Evolutionary conservation across 2,888 invertebrate species (phyloP).

Genomic region (Hirtodrosophila cameraria): DNA sequence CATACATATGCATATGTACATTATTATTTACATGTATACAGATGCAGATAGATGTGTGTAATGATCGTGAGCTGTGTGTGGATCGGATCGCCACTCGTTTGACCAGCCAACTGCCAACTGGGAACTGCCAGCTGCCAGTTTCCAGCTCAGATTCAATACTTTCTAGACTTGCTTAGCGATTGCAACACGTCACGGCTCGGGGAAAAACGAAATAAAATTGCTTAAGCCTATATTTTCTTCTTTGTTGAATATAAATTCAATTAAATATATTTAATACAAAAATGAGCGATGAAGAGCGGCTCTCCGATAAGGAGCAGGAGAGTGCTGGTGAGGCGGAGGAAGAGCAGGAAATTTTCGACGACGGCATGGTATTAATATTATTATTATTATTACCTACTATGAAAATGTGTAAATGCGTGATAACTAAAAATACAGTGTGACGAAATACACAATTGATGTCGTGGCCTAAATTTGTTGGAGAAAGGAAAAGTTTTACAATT

Average conservation of each 20-base stretch:
- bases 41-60: conserved; percentile 9
- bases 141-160: conserved; percentile 65
- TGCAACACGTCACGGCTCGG: conserved; percentile 67
- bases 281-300: conserved; percentile 53
- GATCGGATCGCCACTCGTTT: conserved; percentile 64
- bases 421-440: conserved; percentile 39
- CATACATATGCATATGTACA: neutral
- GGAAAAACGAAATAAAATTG: conserved; percentile 28
- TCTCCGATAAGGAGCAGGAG: conserved; percentile 12
- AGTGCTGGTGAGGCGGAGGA: conserved; percentile 43
- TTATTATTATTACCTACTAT: no score
- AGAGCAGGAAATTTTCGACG: conserved; percentile 71
- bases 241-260: neutral
- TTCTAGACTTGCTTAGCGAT: conserved; percentile 69
- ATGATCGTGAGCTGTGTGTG: conserved; percentile 36
- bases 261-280: conserved; percentile 4
- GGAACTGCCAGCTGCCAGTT: no score
- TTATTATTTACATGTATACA: conserved; percentile 4
- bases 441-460: conserved; percentile 62
- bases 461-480: conserved; percentile 62
- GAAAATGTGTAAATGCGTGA: conserved; percentile 17
- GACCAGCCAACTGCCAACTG: conserved; percentile 62
- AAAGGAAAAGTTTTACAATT: conserved; percentile 9
- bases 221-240: neutral
- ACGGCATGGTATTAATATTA: conserved; percentile 58